phyloP scores from a whole-genome alignment of 2,888 invertebrate species.

The Mycalesis mineus region DNA sequence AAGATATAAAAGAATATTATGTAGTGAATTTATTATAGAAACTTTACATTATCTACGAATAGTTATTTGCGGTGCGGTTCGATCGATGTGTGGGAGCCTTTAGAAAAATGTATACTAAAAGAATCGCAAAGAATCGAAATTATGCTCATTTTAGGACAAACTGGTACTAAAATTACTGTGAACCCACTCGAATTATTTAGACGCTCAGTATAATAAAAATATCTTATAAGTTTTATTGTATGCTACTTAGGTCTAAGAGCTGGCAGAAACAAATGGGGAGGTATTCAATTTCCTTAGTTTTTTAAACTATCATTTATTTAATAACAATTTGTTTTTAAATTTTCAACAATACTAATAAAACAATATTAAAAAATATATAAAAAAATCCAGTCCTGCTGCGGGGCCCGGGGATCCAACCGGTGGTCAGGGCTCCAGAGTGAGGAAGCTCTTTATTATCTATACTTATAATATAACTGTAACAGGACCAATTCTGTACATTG shows the following conservation, averaged over 20 bases:
- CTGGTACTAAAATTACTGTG: slow-evolving; percentile 1
- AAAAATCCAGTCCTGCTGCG: too few species aligned
- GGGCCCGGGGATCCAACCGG: too few species aligned
- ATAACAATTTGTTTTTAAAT: too few species aligned
- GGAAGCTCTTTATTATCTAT: too few species aligned
- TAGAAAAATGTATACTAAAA: neutral
- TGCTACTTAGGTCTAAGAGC: neutral
- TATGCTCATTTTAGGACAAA: neutral
- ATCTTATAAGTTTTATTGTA: neutral
- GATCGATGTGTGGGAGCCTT: neutral
- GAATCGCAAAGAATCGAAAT: neutral
- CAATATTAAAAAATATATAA: too few species aligned
- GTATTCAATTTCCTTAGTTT: too few species aligned
- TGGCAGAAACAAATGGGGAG: neutral
- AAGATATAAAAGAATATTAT: neutral
- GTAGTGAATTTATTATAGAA: neutral
- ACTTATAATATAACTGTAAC: too few species aligned
- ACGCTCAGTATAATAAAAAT: slow-evolving; percentile 7
- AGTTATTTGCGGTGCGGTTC: neutral
- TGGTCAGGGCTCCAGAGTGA: too few species aligned
- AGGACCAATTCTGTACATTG: too few species aligned
- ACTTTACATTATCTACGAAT: too few species aligned
- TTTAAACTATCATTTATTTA: too few species aligned
- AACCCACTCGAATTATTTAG: slow-evolving; percentile 16
- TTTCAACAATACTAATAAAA: too few species aligned